Conservation (phyloP, 2,888 invertebrate species). For the Eugnorisma glareosa region DNA sequence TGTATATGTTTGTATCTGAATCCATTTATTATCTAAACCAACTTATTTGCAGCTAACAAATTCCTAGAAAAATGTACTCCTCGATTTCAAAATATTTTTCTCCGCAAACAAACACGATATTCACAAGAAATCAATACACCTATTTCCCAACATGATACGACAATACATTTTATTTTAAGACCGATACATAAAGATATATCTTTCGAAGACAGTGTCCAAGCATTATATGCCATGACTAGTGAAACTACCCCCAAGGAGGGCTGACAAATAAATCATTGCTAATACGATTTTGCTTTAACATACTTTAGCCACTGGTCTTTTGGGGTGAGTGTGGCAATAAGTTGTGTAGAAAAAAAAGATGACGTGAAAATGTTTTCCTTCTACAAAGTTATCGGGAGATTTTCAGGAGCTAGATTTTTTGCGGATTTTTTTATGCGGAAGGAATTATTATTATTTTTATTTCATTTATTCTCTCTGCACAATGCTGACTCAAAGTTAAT, state of each 20-base stretch:
- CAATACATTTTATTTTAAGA: constrained; percentile 44
- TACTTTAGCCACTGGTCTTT: constrained; percentile 77
- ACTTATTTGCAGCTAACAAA: too few relatives aligned
- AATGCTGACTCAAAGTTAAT: too few relatives aligned
- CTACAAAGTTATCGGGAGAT: too few relatives aligned
- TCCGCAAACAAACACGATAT: background rate
- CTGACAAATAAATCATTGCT: constrained; percentile 87
- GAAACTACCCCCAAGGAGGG: constrained; percentile 77
- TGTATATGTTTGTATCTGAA: background rate
- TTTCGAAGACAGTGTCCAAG: constrained; percentile 76
- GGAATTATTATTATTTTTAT: too few relatives aligned
- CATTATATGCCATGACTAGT: constrained; percentile 88
- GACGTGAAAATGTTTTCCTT: background rate
- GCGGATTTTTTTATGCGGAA: background rate
- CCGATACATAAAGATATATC: constrained; percentile 36
- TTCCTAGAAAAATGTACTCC: too few relatives aligned
- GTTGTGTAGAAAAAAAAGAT: constrained; percentile 1
- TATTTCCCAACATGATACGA: constrained; percentile 47
- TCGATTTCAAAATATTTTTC: background rate
- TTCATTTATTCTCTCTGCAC: too few relatives aligned
- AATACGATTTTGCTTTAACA: constrained; percentile 86
- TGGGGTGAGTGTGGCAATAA: constrained; percentile 38
- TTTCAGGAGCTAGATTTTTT: too few relatives aligned
- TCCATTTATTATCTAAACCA: background rate
- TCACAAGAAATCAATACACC: background rate